Evolutionary conservation across 1,140 invertebrate genomes (phyloP), one percentile per base, ranked within the genome.

Genomic region (Zaprionus tsacasi): DNA sequence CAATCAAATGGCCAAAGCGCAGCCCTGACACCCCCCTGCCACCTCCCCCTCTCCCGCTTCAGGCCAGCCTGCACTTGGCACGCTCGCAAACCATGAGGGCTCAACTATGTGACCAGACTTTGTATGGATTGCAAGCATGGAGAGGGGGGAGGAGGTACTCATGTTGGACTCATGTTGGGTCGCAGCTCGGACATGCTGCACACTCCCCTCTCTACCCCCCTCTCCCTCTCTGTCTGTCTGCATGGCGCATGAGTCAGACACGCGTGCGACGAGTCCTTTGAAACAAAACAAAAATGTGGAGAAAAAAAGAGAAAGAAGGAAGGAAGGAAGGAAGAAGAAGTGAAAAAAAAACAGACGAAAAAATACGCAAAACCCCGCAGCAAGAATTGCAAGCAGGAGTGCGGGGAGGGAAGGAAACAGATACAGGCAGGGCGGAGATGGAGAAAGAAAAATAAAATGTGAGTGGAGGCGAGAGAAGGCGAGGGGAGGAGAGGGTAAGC

Each of bases 91-190:
- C 61, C 21, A 30, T 25, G 21, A 35, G 48, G 36, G 56, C 56
- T 60, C 59, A 43, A 59, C 43, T 76, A 64, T 57, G 69, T 30
- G 58, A 70, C 54, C 68, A 66, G 75, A 85, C 75, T 85, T 85
- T 86, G 70, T 86, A 86, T 81, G 81, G 81, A 66, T 86, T 86
- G 82, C 54, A 50, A n/a, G n/a, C n/a, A n/a, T n/a, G n/a, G n/a
- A n/a, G n/a, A n/a, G n/a, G n/a, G n/a, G n/a, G n/a, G n/a, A n/a
- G n/a, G n/a, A n/a, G n/a, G n/a, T n/a, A n/a, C n/a, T n/a, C 6
- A 15, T 15, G 40, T 43, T 15, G 40, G 40, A 43, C 40, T 43
- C 40, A 15, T 43, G 40, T 12, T 54, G 61, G 61, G 13, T 48
- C 52, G 71, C 58, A 71, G 72, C 71, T 54, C 74, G 72, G 78